These are phyloP conservation scores for Hypselothyrea guttata DNA, from an alignment of 2,888 invertebrate species.

Conservation along the genomic window DNA sequence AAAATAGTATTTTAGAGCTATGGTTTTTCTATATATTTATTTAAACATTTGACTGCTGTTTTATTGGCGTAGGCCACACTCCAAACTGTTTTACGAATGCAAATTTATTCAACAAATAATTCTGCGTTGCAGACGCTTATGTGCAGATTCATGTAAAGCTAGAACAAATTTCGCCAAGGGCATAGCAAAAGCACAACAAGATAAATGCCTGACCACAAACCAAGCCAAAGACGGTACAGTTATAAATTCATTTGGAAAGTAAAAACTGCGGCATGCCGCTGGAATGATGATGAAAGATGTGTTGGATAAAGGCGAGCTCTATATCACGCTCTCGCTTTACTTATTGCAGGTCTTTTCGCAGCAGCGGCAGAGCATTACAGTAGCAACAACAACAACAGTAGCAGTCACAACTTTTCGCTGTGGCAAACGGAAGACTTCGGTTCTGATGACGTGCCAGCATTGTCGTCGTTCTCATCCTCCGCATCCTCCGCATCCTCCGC, in stretches of 20 bases:
- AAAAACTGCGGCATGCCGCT: constrained; percentile 22
- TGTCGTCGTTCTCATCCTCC: constrained; percentile 16
- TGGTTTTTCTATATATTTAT: too few relatives aligned
- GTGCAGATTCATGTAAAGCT: too few relatives aligned
- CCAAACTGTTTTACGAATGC: too few relatives aligned
- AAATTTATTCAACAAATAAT: too few relatives aligned
- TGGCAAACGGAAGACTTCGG: constrained; percentile 35
- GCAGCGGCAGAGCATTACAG: constrained; percentile 29
- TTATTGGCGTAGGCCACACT: too few relatives aligned
- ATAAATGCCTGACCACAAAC: constrained; percentile 6
- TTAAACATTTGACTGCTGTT: too few relatives aligned
- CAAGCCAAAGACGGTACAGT: constrained; percentile 19
- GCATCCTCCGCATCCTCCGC: background rate
- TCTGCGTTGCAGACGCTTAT: too few relatives aligned
- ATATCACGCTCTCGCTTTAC: background rate
- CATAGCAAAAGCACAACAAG: constrained; percentile 40
- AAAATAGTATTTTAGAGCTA: too few relatives aligned
- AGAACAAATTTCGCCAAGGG: too few relatives aligned
- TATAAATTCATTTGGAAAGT: constrained; percentile 54
- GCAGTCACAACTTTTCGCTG: constrained; percentile 12
- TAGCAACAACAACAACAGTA: constrained; percentile 23
- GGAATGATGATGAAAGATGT: constrained; percentile 28
- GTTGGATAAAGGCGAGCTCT: constrained; percentile 7
- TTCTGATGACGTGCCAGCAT: constrained; percentile 34
- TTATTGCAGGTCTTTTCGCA: constrained; percentile 48